These are phyloP conservation scores for Crematogaster levior DNA, from an alignment of 2,888 invertebrate genomes.

Conservation along the genomic window DNA sequence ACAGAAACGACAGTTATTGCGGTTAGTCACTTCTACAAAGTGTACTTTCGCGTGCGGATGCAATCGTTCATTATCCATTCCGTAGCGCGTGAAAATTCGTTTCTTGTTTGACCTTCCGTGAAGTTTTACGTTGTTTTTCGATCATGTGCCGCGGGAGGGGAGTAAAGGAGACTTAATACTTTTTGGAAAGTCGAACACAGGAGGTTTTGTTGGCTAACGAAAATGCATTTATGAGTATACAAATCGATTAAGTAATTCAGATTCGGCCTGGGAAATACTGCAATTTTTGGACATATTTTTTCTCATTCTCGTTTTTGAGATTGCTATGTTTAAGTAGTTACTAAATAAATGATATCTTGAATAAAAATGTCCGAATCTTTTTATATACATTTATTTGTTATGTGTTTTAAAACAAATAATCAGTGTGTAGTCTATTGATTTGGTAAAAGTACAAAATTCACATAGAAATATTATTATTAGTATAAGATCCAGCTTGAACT, in stretches of 20 bases:
- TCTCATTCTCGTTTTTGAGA: background rate
- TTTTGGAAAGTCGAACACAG: conserved; percentile 73
- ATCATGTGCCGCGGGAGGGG: background rate
- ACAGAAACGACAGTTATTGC: conserved; percentile 21
- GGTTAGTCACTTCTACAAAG: conserved; percentile 24
- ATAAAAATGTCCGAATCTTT: background rate
- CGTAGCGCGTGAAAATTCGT: conserved; percentile 18
- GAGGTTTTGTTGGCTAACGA: conserved; percentile 77
- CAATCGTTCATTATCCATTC: conserved; percentile 36
- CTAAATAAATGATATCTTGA: background rate
- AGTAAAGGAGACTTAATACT: background rate
- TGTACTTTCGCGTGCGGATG: conserved; percentile 43
- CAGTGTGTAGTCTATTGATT: too few relatives aligned
- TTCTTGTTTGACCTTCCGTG: conserved; percentile 28
- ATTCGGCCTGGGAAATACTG: background rate
- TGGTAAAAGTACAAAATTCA: too few relatives aligned
- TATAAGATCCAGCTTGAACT: too few relatives aligned
- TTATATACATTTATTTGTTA: too few relatives aligned
- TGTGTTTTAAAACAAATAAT: too few relatives aligned
- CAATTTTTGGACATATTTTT: background rate
- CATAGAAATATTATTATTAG: too few relatives aligned
- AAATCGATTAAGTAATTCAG: conserved; percentile 59
- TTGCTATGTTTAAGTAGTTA: background rate
- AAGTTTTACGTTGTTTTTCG: background rate
- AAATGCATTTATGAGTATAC: conserved; percentile 65